A percentile compares a stretch with the other conserved stretches of the same genome.
Evolutionary conservation across 2,888 invertebrate species (phyloP).

Genomic region (Drosophila anomelani): DNA sequence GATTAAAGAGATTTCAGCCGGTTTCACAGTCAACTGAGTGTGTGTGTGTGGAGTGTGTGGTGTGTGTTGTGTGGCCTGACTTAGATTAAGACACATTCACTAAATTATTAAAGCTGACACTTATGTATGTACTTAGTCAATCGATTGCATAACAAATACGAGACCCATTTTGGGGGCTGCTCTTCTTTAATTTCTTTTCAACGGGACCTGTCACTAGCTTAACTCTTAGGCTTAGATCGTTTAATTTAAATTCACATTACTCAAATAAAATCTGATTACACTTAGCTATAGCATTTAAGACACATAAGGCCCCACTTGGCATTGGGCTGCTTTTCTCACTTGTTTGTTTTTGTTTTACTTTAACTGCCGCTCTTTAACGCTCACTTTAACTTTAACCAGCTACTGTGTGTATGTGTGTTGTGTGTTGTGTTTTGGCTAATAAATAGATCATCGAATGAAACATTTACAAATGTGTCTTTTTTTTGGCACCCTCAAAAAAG

Average conservation of each 20-base stretch:
- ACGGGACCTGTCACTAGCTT: slow-evolving; percentile 42
- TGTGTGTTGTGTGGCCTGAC: slow-evolving; percentile 48
- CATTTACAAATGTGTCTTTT: slow-evolving; percentile 63
- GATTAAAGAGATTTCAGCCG: slow-evolving; percentile 73
- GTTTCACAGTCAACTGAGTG: slow-evolving; percentile 43
- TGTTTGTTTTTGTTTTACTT: slow-evolving; percentile 36
- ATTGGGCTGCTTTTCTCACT: slow-evolving; percentile 58
- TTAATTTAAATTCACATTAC: slow-evolving; percentile 59
- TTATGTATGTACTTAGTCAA: slow-evolving; percentile 78
- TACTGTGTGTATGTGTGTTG: slow-evolving; percentile 24
- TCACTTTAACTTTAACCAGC: slow-evolving; percentile 24
- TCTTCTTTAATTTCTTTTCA: slow-evolving; percentile 17
- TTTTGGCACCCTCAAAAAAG: slow-evolving; percentile 12
- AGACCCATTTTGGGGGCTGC: slow-evolving; percentile 32
- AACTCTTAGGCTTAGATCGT: slow-evolving; percentile 59
- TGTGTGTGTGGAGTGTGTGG: slow-evolving; percentile 13
- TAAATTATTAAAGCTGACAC: slow-evolving; percentile 84
- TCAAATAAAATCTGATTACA: slow-evolving; percentile 75
- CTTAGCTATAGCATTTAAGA: slow-evolving; percentile 84
- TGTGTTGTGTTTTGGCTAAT: slow-evolving; percentile 18
- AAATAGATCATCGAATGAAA: slow-evolving; percentile 50
- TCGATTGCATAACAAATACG: slow-evolving; percentile 66
- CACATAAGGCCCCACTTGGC: slow-evolving; percentile 84
- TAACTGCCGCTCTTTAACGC: slow-evolving; percentile 20
- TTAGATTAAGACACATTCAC: slow-evolving; percentile 66